Conservation (phyloP, 2,113 vertebrate species). For the Rhineura floridana region DNA sequence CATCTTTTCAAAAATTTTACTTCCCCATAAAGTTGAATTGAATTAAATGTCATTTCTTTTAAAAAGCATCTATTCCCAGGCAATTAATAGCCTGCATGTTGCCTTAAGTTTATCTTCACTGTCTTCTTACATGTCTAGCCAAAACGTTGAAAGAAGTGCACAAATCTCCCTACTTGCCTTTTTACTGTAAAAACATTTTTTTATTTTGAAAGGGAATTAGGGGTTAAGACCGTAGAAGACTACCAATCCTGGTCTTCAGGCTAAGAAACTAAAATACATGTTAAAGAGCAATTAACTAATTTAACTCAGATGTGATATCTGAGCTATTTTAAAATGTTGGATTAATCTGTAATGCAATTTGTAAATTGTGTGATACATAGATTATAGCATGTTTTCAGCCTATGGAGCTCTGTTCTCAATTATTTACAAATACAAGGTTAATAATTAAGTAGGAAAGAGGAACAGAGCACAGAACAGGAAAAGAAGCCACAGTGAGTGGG, state of each 20-base stretch:
- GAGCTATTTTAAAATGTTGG: neutral
- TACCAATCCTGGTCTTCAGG: neutral
- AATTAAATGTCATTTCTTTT: no score
- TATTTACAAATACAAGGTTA: constrained; percentile 19
- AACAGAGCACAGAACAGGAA: constrained; percentile 61
- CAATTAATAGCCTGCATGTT: neutral
- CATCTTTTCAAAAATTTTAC: neutral
- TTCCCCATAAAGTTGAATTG: neutral
- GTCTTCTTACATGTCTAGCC: neutral
- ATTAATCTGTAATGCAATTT: neutral
- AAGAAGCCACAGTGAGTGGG: constrained; percentile 59
- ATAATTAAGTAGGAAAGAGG: constrained; percentile 60
- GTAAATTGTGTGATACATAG: neutral
- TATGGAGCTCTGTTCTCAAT: neutral
- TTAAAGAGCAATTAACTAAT: neutral
- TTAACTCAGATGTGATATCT: constrained; percentile 17
- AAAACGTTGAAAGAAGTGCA: neutral
- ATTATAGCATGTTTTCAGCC: neutral
- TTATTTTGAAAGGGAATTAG: no score
- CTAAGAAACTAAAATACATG: neutral
- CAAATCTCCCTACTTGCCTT: neutral
- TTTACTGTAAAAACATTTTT: no score
- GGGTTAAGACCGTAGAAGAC: neutral
- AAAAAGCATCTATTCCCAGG: neutral
- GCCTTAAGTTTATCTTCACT: neutral